Percentiles rank a stretch among this genome's conserved stretches.
These are phyloP conservation scores for Eudyptes chrysolophus DNA, from an alignment of 2,113 vertebrate genomes.

Conservation along the genomic window DNA sequence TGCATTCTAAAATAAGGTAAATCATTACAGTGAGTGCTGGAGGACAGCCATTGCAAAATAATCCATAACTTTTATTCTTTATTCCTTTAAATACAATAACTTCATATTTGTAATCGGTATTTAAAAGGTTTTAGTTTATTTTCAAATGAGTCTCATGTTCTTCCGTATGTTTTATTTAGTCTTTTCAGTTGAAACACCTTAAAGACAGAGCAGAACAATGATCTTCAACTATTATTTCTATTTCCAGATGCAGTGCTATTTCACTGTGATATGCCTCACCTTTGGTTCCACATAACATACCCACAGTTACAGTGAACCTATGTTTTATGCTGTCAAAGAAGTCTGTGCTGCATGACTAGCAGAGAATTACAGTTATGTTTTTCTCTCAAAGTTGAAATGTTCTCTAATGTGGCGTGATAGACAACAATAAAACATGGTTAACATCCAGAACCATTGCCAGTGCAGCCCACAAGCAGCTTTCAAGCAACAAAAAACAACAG, in stretches of 20 bases:
- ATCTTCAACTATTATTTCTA: background rate
- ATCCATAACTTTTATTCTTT: background rate
- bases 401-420: slow-evolving; percentile 37
- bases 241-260: background rate
- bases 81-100: background rate
- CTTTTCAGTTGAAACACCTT: background rate
- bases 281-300: slow-evolving; percentile 25
- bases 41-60: background rate
- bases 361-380: slow-evolving; percentile 47
- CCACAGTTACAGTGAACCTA: background rate
- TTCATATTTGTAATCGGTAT: background rate
- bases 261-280: background rate
- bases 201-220: background rate
- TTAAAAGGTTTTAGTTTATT: background rate
- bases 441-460: slow-evolving; percentile 37
- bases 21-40: background rate
- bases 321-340: slow-evolving; percentile 43
- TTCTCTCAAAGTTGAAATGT: slow-evolving; percentile 48
- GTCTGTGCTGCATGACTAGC: slow-evolving; percentile 13
- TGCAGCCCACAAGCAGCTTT: slow-evolving; percentile 18
- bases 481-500: slow-evolving; percentile 35
- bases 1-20: background rate
- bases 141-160: background rate
- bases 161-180: background rate
- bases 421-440: slow-evolving; percentile 43